A percentile compares a stretch with the other conserved stretches of the same genome.
These are phyloP conservation scores for Heteractis magnifica DNA, from an alignment of 92 coral and sea anemone species.

Conservation along the genomic window DNA sequence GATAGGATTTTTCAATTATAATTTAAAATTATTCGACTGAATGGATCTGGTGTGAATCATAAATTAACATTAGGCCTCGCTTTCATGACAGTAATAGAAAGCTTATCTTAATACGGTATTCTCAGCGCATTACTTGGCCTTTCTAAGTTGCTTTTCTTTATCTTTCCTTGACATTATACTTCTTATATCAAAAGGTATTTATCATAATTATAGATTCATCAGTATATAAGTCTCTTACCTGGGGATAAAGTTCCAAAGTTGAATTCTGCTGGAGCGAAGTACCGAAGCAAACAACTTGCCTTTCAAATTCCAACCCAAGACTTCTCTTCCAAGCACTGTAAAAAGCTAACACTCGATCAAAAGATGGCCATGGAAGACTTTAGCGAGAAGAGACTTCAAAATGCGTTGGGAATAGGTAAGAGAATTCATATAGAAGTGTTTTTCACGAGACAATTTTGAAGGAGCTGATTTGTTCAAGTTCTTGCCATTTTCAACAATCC, in stretches of 20 bases:
- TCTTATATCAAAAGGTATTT: neutral
- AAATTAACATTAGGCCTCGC: neutral
- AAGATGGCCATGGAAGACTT: constrained; percentile 91
- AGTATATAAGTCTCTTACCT: constrained; percentile 79
- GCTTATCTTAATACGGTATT: neutral
- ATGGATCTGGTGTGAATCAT: neutral
- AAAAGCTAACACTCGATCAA: constrained; percentile 84
- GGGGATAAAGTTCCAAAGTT: constrained; percentile 64
- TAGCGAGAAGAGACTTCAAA: constrained; percentile 56
- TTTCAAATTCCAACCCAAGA: constrained; percentile 93
- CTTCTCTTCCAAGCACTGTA: constrained; percentile 84
- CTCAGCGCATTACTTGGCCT: neutral
- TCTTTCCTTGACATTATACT: neutral
- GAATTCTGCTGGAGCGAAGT: constrained; percentile 68
- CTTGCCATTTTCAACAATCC: neutral
- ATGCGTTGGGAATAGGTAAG: constrained; percentile 85
- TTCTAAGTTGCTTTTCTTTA: neutral
- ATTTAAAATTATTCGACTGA: neutral
- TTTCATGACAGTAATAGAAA: neutral
- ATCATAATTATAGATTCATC: constrained; percentile 50
- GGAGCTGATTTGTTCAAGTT: neutral
- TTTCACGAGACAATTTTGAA: neutral
- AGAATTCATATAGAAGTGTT: neutral
- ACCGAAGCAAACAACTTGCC: constrained; percentile 71
- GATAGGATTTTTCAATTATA: neutral